Evolutionary conservation across 2,797 vertebrate species (phyloP).

Genomic region (Microcaecilia unicolor): DNA sequence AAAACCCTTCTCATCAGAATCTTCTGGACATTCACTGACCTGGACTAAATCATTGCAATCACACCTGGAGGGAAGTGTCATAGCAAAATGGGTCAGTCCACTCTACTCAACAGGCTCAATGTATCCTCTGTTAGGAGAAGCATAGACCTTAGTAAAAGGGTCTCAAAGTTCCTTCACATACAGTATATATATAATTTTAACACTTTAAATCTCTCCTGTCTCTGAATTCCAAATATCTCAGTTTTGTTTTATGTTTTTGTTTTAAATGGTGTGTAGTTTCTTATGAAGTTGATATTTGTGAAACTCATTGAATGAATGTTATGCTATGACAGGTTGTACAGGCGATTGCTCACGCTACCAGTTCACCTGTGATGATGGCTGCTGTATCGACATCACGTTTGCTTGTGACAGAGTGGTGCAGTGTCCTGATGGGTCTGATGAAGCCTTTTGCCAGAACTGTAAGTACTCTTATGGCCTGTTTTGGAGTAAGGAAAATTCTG

Average conservation of each 20-base stretch:
- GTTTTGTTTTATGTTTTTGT: neutral
- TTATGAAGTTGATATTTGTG: neutral
- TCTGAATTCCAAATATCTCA: too few relatives aligned
- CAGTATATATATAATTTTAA: neutral
- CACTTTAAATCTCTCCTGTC: neutral
- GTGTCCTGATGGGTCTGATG: slow-evolving; percentile 86
- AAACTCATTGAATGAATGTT: slow-evolving; percentile 26
- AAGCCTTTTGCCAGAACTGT: slow-evolving; percentile 87
- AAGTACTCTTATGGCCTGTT: slow-evolving; percentile 36
- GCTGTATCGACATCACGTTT: slow-evolving; percentile 88
- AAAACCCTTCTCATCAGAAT: too few relatives aligned
- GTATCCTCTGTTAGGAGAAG: too few relatives aligned
- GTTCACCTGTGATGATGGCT: slow-evolving; percentile 88
- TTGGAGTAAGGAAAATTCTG: too few relatives aligned
- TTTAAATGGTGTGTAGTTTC: neutral
- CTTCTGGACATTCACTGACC: too few relatives aligned
- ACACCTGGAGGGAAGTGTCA: too few relatives aligned
- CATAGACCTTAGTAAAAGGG: too few relatives aligned
- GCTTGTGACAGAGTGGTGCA: slow-evolving; percentile 84
- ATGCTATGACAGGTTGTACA: slow-evolving; percentile 59
- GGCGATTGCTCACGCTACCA: slow-evolving; percentile 81
- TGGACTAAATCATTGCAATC: too few relatives aligned
- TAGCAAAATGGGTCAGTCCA: too few relatives aligned
- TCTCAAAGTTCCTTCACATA: too few relatives aligned
- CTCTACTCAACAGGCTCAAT: too few relatives aligned